Base-by-base conservation (phyloP, 2,797 vertebrate species). In the Bradypus variegatus region DNA sequence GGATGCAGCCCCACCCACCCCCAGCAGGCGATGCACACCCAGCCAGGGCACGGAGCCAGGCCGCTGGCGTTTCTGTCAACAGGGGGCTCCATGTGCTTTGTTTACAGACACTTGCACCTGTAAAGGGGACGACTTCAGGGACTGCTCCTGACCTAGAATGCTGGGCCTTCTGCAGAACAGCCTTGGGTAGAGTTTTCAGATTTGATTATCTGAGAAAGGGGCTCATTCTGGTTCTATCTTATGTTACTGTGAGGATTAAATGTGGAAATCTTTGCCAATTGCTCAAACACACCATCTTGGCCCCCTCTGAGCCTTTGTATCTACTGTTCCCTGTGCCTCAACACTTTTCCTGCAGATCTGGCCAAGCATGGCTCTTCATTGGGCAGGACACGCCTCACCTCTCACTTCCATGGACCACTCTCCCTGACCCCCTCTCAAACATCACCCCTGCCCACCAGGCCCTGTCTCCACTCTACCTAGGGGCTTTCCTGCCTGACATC, bases 361-460 rank as follows among this genome's bases (percentile, higher is more conserved):
- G 27, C 10, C n/a, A 31, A 0, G 5, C 2, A n/a, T 36, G 36
- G 2, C 27, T 36, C 18, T 2, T 27, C 15, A 45, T 8, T 31
- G 25, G 48, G 48, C 21, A 50, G 27, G 10, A 38, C 10, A 48
- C 60, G 27, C 5, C 29, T 25, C 4, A 6, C 53, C 21, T 10
- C 8, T 2, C 8, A 23, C 33, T 14, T 67, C 33, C 19, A 18
- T 48, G 8, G 10, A 12, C 36, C 29, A 10, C 13, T 6, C 33
- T 45, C 62, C 58, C 31, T n/a, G 62, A 23, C 8, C 31, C 19
- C 33, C 14, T 36, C 23, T 64, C 0, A 11, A 64, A 29, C 62
- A 55, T 19, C 33, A 33, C n/a, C 21, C 23, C 31, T 8, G 36
- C n/a, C 3, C 23, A 6, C 27, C 41, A 45, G 41, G 41, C 41